Base-by-base conservation (phyloP, 1,140 invertebrate genomes). In the Zaprionus inermis region DNA sequence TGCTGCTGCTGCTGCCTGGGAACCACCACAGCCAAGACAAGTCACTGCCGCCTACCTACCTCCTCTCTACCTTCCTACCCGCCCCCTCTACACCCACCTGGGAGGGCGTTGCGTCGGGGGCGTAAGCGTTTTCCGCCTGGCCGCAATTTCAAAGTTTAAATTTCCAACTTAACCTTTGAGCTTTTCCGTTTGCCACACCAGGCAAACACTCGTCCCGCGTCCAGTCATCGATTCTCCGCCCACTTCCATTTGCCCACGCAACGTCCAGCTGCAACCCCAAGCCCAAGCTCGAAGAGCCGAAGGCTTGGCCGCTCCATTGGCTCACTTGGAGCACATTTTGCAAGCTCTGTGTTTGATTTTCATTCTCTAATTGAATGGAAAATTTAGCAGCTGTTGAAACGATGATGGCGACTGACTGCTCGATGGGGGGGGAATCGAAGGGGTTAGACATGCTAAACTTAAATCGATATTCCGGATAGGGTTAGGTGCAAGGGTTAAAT, bases 301-400 rank as follows among this genome's bases (percentile, higher is more conserved):
- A 38, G 30, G 30, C 34, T 41, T 22, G 18, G 24, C 52, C 54
- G 57, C 63, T 65, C 38, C 38, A 20, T 30, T 18, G 32, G 58
- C 46, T 24, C n/a, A 2, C 65, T 24, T 34, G 34, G 60, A 20
- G 46, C 64, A 28, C 30, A 44, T 65, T 66, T 65, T 46, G 65
- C 58, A 72, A 89, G 67, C 65, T 81, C 84, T 89, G 76, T 89
- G 76, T 89, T 88, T 89, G 80, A 67, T 89, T 89, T 89, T 84
- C 68, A 84, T 89, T 84, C 68, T 72, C 78, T 89, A 89, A 89
- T 89, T 89, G 84, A 89, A 89, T 88, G 83, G 84, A 88, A 88
- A 89, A 76, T 63, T 77, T 65, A 79, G 65, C 84, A 88, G 84
- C 84, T 88, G 84, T 83, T 89, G 68, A 83, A 78, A 71, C 55